Evolutionary conservation across 2,888 invertebrate species (phyloP), one percentile per base, ranked within the genome.

Genomic region (Dyspetes luteomarginatus): DNA sequence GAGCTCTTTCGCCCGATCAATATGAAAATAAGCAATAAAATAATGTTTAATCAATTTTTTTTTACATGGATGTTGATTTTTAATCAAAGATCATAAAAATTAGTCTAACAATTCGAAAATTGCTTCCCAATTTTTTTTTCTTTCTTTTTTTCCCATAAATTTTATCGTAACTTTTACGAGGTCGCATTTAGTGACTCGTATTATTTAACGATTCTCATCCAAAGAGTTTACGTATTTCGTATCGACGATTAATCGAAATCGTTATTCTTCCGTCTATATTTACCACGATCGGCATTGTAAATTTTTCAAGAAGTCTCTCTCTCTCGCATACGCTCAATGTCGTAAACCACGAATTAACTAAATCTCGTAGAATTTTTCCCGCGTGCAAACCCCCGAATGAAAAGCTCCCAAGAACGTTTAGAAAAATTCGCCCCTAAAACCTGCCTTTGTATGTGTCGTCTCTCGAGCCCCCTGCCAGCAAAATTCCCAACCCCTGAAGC

Each of bases 401-500:
- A 22, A 58, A 75, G 41, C 26, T 36, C 17, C 62, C 43, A 19
- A 19, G 19, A 65, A 41, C 48, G 43, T 56, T 58, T 71, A 75
- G 58, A 17, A 58, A 12, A 71, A n/a, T n/a, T 58, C 64, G 9
- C 30, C 55, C 58, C n/a, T 15, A 17, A 15, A 48, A 41, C 41
- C 56, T 22, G 30, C 64, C 65, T 58, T 17, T 65, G 48, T 36
- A 50, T 79, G 45, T 71, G 17, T 69, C 65, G 69, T 58, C 22
- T 58, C 92, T 90, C 91, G 91, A 91, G 92, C 92, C 89, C 92
- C 92, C 92, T 92, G 92, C 92, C 91, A 72, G 64, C 71, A 60
- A 72, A 86, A 91, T 91, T 91, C 92, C 64, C 91, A 89, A 89
- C 92, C 91, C 91, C 84, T 87, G 88, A 89, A 89, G 89, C 86